Conservation (phyloP, 2,113 vertebrate genomes). For the Phrynosoma platyrhinos region DNA sequence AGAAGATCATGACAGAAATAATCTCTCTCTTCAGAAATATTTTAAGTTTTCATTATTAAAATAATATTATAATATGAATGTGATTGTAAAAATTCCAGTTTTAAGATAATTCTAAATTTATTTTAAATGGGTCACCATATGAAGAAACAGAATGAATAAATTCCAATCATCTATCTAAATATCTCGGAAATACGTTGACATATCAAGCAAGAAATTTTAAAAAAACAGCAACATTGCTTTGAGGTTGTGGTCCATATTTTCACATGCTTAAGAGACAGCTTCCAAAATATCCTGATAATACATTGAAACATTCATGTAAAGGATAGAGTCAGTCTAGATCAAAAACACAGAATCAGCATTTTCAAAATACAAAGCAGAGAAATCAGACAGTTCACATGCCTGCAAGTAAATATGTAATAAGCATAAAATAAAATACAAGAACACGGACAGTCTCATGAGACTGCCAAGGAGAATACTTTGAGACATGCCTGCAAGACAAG, state of each 20-base stretch:
- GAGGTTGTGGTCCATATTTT: not conserved
- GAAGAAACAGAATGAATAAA: slow-evolving; percentile 2
- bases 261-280: slow-evolving; percentile 2
- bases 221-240: not conserved
- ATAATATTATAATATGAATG: slow-evolving; percentile 2
- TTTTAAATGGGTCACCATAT: slow-evolving; percentile 29
- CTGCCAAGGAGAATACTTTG: slow-evolving; percentile 20
- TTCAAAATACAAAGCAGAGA: slow-evolving; percentile 50
- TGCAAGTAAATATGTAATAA: slow-evolving; percentile 52
- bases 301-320: slow-evolving; percentile 47
- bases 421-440: slow-evolving; percentile 31
- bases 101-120: not conserved
- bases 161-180: slow-evolving; percentile 46
- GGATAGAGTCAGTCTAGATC: slow-evolving; percentile 59
- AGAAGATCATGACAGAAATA: not conserved
- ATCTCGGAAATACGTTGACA: not conserved
- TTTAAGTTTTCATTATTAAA: slow-evolving; percentile 20
- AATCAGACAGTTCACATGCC: slow-evolving; percentile 55
- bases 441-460: slow-evolving; percentile 28
- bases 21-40: not conserved
- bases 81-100: not conserved
- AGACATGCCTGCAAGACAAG: slow-evolving; percentile 43
- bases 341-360: slow-evolving; percentile 59
- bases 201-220: slow-evolving; percentile 33
- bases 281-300: not conserved